Base-by-base conservation (phyloP, 1,140 invertebrate genomes). In the Heliconius hermathena region DNA sequence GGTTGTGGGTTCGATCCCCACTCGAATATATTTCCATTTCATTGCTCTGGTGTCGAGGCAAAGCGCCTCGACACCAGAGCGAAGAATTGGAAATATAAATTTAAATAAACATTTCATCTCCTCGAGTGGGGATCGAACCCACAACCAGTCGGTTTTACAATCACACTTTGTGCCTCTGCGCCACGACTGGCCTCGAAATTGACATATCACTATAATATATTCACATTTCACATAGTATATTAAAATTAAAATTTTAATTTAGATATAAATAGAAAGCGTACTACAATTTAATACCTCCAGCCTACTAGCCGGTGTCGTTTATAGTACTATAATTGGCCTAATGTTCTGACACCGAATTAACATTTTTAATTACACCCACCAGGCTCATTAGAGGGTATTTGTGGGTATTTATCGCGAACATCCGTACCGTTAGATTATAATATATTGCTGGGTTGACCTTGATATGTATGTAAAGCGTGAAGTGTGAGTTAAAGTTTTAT, bases 391-490 rank as follows among this genome's bases (percentile, higher is more conserved):
- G 60, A n/a, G n/a, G n/a, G n/a, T n/a, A n/a, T n/a, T 20, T 22
- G 38, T 70, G 60, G 60, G 22, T 73, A 73, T 78, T 74, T 73
- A 78, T 46, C 71, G 46, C 41, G 76, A 72, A 73, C 76, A 78
- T 73, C 72, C 70, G 52, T 20, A 73, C 71, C 71, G 76, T 73
- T 73, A 73, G 38, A 38, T 57, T n/a, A 36, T 73, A 73, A 73
- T 73, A 49, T 78, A 78, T 74, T 78, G 73, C 77, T 29, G n/a
- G 54, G 2, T 3, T 74, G 71, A 74, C 77, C 77, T 71, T 77
- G 66, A 76, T 76, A 71, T 18, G 57, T 66, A 22, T 20, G 4
- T 46, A 46, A 16, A 16, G 41, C 13, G 41, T 46, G 13, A 46
- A 46, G 13, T 13, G n/a, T 16, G 41, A 46, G 11, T 13, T 46